Conservation (phyloP, 2,797 vertebrate species). For the Dipus sagitta region DNA sequence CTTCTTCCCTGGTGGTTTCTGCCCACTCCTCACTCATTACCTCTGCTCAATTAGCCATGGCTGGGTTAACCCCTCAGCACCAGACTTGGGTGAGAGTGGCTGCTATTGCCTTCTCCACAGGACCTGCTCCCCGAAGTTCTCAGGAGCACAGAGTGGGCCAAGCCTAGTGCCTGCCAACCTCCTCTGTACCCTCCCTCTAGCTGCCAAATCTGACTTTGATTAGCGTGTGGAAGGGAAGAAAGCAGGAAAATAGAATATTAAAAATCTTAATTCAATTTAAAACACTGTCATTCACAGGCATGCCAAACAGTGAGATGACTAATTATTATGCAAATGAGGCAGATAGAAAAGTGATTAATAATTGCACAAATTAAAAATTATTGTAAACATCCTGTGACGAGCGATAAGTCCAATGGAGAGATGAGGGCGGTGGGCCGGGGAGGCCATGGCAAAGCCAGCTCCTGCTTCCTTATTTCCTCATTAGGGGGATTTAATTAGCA, state of each 20-base stretch:
- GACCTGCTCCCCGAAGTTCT: neutral
- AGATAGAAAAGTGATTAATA: constrained; percentile 92
- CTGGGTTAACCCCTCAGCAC: neutral
- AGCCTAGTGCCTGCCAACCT: constrained; percentile 69
- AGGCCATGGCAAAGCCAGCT: constrained; percentile 66
- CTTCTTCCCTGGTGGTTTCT: neutral
- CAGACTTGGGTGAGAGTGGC: neutral
- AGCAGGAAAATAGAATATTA: constrained; percentile 83
- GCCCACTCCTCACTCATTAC: neutral
- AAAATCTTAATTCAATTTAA: constrained; percentile 90
- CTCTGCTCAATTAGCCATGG: neutral
- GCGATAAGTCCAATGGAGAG: constrained; percentile 87
- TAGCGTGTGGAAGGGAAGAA: constrained; percentile 81
- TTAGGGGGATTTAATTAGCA: constrained; percentile 82
- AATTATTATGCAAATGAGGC: constrained; percentile 91
- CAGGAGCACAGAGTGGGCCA: constrained; percentile 41
- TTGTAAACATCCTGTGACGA: constrained; percentile 90
- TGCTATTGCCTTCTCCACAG: neutral
- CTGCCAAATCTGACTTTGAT: constrained; percentile 81
- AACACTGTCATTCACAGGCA: constrained; percentile 87
- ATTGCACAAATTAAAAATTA: constrained; percentile 90
- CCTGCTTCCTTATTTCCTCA: constrained; percentile 81
- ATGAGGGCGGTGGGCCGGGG: constrained; percentile 73
- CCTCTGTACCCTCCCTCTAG: constrained; percentile 55
- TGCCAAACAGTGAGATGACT: constrained; percentile 86